Conservation (phyloP, 2,888 invertebrate species). For the Trisateles emortualis region DNA sequence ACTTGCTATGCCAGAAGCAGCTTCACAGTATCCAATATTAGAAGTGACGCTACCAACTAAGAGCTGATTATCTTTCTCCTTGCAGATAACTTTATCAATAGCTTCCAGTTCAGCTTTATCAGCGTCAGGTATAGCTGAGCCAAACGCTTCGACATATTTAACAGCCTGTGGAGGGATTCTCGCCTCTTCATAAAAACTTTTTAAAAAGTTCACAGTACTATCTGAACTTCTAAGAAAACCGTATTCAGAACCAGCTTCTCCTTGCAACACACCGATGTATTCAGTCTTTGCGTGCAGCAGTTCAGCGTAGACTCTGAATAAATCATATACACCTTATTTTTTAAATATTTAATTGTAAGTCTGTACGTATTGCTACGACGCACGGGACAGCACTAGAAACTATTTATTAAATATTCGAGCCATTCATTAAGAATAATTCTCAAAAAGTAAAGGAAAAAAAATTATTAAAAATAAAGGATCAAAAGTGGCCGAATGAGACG, state of each 20-base stretch:
- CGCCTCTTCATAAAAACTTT: constrained; percentile 84
- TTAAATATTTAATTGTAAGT: too few relatives aligned
- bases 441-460: too few relatives aligned
- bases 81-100: constrained; percentile 85
- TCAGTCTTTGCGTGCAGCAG: constrained; percentile 90
- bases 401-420: too few relatives aligned
- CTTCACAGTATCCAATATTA: constrained; percentile 68
- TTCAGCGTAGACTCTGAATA: constrained; percentile 86
- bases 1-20: constrained; percentile 80
- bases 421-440: too few relatives aligned
- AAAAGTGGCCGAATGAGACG: too few relatives aligned
- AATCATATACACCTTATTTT: too few relatives aligned
- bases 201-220: constrained; percentile 49
- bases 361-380: too few relatives aligned
- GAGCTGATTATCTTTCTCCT: constrained; percentile 83
- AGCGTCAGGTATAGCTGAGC: constrained; percentile 85
- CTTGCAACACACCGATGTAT: constrained; percentile 75
- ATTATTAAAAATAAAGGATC: too few relatives aligned
- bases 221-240: constrained; percentile 50
- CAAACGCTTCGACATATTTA: constrained; percentile 90
- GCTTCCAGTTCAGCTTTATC: constrained; percentile 89
- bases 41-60: constrained; percentile 80
- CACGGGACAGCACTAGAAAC: too few relatives aligned
- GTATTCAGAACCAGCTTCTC: constrained; percentile 40
- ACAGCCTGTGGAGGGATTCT: constrained; percentile 85